A percentile compares a stretch with the other conserved stretches of the same genome.
phyloP scores from a whole-genome alignment of 2,888 invertebrate species.

The Lepidonotus clava region DNA sequence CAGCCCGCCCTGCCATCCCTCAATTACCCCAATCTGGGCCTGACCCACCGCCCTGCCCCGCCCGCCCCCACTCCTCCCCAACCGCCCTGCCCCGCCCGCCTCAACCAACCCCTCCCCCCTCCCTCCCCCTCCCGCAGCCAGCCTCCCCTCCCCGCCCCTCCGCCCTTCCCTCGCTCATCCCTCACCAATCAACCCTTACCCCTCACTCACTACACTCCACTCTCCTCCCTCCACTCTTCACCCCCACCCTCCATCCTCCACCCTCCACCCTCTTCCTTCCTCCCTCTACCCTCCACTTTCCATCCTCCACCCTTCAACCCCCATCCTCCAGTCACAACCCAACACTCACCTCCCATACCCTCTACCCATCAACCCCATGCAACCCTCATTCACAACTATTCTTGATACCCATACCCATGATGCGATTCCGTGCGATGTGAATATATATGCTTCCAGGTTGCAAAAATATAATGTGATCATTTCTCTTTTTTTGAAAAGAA shows the following conservation, averaged over 20 bases:
- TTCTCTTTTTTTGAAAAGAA: too few relatives aligned
- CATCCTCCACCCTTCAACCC: neutral
- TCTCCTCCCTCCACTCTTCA: neutral
- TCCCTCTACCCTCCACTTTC: neutral
- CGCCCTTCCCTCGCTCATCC: neutral
- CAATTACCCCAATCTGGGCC: conserved; percentile 24
- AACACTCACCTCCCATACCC: neutral
- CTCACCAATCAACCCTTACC: neutral
- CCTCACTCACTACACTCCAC: neutral
- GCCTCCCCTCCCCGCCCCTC: neutral
- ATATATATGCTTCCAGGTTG: too few relatives aligned
- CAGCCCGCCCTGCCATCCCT: neutral
- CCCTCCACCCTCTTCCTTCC: neutral
- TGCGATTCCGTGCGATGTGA: too few relatives aligned
- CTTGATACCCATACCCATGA: too few relatives aligned
- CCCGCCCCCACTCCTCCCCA: neutral
- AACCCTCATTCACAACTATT: too few relatives aligned
- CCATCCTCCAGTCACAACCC: neutral
- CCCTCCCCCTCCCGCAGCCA: neutral
- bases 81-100: neutral
- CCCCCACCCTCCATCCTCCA: neutral
- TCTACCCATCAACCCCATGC: neutral
- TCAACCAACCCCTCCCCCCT: neutral
- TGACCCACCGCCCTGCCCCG: neutral
- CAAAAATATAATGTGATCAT: too few relatives aligned